These are phyloP conservation scores for Bergia puertoricense DNA, from an alignment of 92 coral and sea anemone species.

Conservation along the genomic window DNA sequence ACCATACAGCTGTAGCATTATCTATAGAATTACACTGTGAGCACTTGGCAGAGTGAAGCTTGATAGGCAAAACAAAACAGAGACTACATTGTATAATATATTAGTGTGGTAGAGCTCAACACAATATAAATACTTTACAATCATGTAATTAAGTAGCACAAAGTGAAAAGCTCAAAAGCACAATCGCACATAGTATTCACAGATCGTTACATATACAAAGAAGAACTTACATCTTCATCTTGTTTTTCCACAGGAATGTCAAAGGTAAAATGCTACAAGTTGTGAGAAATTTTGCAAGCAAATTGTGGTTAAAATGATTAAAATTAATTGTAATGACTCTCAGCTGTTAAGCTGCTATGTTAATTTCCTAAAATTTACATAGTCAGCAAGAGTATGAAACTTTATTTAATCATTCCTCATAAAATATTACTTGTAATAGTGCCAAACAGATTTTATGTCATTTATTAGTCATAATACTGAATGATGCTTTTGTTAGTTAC, in stretches of 20 bases:
- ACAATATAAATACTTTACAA: too few species aligned
- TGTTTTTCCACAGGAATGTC: slow-evolving; percentile 28
- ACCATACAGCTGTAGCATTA: too few species aligned
- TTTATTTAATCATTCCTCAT: background rate
- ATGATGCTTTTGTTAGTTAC: background rate
- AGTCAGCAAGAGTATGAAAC: slow-evolving; percentile 9
- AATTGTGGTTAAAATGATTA: slow-evolving; percentile 5
- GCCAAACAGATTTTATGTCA: background rate
- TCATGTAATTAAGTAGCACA: too few species aligned
- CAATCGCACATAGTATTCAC: too few species aligned
- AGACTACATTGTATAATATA: too few species aligned
- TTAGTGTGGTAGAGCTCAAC: too few species aligned
- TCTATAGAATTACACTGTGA: too few species aligned
- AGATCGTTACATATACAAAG: background rate
- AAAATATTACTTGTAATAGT: too few species aligned
- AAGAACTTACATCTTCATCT: slow-evolving; percentile 40
- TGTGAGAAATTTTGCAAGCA: slow-evolving; percentile 5
- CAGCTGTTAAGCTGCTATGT: background rate
- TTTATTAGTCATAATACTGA: background rate
- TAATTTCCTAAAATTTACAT: background rate
- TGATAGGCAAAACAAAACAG: too few species aligned
- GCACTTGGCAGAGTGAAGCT: too few species aligned
- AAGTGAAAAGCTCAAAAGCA: too few species aligned
- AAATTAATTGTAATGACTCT: background rate
- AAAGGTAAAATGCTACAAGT: slow-evolving; percentile 41